Conservation (phyloP, 2,113 vertebrate species). For the Chloroceryle aenea region DNA sequence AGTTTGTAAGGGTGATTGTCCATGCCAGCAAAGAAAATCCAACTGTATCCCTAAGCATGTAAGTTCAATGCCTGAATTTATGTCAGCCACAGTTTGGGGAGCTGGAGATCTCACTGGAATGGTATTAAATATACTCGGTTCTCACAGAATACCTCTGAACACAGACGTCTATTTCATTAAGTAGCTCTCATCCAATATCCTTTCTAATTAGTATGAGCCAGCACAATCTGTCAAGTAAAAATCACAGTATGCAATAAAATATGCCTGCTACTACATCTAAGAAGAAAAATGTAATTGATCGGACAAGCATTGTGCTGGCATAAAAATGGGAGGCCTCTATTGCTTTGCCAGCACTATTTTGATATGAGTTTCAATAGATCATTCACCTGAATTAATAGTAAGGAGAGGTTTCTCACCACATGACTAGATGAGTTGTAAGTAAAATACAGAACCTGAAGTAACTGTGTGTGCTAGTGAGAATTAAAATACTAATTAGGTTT, state of each 20-base stretch:
- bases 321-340: neutral
- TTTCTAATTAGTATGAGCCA: conserved; percentile 1
- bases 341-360: conserved; percentile 25
- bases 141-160: neutral
- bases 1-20: neutral
- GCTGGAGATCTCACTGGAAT: neutral
- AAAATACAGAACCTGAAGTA: neutral
- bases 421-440: neutral
- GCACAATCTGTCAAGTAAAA: conserved; percentile 23
- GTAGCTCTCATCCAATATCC: neutral
- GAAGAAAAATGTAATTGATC: conserved; percentile 45
- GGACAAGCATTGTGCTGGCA: conserved; percentile 27
- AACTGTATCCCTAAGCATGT: neutral
- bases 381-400: neutral
- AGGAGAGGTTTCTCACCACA: neutral
- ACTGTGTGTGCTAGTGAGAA: neutral
- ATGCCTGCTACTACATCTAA: neutral
- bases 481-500: neutral
- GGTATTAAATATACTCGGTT: neutral
- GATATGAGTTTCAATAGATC: conserved; percentile 30
- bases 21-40: neutral
- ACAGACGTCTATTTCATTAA: neutral
- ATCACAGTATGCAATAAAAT: conserved; percentile 19
- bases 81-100: neutral
- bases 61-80: neutral